Evolutionary conservation across 2,113 vertebrate species (phyloP).

Genomic region (Leptodactylus fuscus): DNA sequence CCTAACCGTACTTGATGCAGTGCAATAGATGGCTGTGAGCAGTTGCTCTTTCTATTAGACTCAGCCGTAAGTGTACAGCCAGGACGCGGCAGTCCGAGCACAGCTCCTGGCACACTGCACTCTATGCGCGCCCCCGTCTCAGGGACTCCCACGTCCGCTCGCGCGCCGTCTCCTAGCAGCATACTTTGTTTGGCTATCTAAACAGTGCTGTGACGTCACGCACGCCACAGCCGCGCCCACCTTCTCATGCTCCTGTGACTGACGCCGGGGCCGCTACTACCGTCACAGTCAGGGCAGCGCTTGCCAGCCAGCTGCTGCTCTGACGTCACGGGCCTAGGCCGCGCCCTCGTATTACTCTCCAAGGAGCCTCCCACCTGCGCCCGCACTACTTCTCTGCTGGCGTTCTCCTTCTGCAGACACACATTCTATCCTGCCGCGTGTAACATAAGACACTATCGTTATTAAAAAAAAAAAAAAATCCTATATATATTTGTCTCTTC

Average conservation of each 20-base stretch:
- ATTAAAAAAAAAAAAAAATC: background rate
- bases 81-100: too few species aligned
- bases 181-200: constrained; percentile 34
- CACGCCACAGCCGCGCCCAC: background rate
- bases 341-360: constrained; percentile 60
- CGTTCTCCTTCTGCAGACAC: background rate
- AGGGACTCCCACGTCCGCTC: constrained; percentile 18
- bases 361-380: constrained; percentile 37
- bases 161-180: constrained; percentile 24
- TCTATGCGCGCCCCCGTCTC: background rate
- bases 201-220: constrained; percentile 34
- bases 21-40: too few species aligned
- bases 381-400: background rate
- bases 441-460: background rate
- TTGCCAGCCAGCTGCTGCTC: constrained; percentile 72
- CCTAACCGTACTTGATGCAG: too few species aligned
- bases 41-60: too few species aligned
- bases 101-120: too few species aligned
- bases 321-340: constrained; percentile 69
- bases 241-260: constrained; percentile 16
- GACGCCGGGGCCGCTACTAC: constrained; percentile 58
- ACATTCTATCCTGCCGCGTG: too few species aligned
- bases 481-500: too few species aligned
- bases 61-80: too few species aligned
- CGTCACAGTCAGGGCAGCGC: constrained; percentile 65